A percentile compares a stretch with the other conserved stretches of the same genome.
Evolutionary conservation across 2,113 vertebrate genomes (phyloP).

Genomic region (Elanus axillaris): DNA sequence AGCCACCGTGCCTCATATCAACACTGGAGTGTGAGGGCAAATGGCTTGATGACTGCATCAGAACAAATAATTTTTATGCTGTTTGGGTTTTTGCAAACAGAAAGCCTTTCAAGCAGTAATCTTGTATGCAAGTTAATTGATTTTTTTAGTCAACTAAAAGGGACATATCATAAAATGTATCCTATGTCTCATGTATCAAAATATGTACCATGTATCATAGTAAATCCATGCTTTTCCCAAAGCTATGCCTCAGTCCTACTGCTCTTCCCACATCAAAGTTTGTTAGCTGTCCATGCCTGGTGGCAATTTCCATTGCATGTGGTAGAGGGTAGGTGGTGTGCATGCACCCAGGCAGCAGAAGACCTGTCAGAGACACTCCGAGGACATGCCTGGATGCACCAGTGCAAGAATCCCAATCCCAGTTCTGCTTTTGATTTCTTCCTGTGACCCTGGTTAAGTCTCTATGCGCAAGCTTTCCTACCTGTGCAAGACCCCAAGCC

Average conservation of each 20-base stretch:
- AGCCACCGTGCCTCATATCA: not conserved
- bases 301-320: not conserved
- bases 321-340: not conserved
- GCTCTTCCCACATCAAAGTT: not conserved
- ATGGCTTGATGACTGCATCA: not conserved
- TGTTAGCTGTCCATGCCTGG: not conserved
- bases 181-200: not conserved
- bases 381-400: not conserved
- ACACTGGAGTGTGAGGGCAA: not conserved
- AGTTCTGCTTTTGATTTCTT: not conserved
- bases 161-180: not conserved
- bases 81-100: not conserved
- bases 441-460: not conserved
- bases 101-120: not conserved
- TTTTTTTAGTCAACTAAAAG: not conserved
- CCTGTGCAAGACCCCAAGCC: not conserved
- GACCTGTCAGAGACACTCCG: not conserved
- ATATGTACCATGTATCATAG: not conserved
- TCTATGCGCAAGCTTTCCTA: not conserved
- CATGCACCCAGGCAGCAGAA: not conserved
- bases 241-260: not conserved
- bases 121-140: not conserved
- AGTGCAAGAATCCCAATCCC: not conserved
- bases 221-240: not conserved
- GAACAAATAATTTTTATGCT: not conserved